Conservation (phyloP, 2,113 vertebrate species). For the Hemiscyllium ocellatum region DNA sequence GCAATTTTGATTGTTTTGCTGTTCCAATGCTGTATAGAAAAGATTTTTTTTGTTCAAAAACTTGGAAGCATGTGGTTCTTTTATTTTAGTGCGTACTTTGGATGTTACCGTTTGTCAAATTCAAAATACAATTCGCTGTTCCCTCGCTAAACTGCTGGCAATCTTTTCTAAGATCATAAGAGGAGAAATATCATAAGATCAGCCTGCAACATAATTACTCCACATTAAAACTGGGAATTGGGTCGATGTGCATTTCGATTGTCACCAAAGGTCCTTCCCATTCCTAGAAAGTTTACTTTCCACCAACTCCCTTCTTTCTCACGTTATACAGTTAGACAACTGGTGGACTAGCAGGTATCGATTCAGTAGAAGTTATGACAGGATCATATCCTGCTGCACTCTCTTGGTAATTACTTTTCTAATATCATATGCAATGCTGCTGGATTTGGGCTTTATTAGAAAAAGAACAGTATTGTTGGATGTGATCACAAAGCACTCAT, state of each 20-base stretch:
- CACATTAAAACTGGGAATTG: conserved; percentile 14
- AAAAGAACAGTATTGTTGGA: background rate
- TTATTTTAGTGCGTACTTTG: too few species aligned
- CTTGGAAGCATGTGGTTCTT: too few species aligned
- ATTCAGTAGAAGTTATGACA: background rate
- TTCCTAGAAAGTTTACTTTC: background rate
- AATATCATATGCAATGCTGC: background rate
- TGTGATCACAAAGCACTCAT: background rate
- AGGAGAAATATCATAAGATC: background rate
- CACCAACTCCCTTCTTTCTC: background rate
- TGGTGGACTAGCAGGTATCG: background rate
- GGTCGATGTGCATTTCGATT: background rate
- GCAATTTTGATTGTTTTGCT: too few species aligned
- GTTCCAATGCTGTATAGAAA: too few species aligned
- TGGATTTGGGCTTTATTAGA: background rate
- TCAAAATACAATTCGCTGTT: background rate
- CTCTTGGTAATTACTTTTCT: conserved; percentile 14
- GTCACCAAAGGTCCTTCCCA: background rate
- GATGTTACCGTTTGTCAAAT: too few species aligned
- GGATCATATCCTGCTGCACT: conserved; percentile 8
- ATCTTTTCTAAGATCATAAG: too few species aligned
- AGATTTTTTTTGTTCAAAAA: too few species aligned
- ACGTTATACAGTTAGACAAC: background rate
- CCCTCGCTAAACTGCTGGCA: too few species aligned
- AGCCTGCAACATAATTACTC: background rate